A percentile compares a stretch with the other conserved stretches of the same genome.
Conservation (phyloP, 2,888 invertebrate genomes). For the Conus canariensis region DNA sequence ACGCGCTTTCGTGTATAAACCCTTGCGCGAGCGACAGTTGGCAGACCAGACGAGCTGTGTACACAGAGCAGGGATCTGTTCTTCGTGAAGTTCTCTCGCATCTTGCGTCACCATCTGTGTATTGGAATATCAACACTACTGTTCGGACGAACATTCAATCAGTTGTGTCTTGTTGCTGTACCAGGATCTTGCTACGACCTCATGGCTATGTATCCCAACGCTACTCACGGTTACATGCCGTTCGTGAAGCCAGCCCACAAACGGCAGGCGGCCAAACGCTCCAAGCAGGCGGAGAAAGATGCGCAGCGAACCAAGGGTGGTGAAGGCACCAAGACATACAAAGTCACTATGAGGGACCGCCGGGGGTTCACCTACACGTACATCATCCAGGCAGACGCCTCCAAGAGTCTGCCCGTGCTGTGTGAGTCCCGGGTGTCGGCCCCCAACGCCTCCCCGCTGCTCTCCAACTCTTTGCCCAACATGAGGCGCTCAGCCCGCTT, state of each 20-base stretch:
- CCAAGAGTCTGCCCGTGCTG: conserved; percentile 67
- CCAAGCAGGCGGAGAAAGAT: conserved; percentile 60
- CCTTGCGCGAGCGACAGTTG: not conserved
- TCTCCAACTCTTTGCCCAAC: conserved; percentile 49
- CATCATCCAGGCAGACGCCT: conserved; percentile 71
- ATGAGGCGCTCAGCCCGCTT: conserved; percentile 43
- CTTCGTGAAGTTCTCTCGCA: not conserved
- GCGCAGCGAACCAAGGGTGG: not conserved
- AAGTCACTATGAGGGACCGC: conserved; percentile 70
- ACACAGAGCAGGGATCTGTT: not conserved
- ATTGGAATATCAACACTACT: not conserved
- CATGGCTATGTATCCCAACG: conserved; percentile 75
- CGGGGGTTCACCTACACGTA: conserved; percentile 71
- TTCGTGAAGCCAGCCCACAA: conserved; percentile 69
- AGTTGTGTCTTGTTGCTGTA: no score
- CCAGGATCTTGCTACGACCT: not conserved
- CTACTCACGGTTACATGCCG: conserved; percentile 73
- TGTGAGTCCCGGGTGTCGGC: conserved; percentile 60
- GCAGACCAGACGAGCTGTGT: conserved; percentile 14
- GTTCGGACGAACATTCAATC: not conserved
- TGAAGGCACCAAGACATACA: conserved; percentile 64
- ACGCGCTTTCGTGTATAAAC: conserved; percentile 41
- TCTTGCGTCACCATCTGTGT: conserved; percentile 37
- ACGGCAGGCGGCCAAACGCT: conserved; percentile 58
- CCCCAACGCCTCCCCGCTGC: conserved; percentile 50